Base-by-base conservation (phyloP, 1,140 invertebrate species). In the Bombus haemorrhoidalis region DNA sequence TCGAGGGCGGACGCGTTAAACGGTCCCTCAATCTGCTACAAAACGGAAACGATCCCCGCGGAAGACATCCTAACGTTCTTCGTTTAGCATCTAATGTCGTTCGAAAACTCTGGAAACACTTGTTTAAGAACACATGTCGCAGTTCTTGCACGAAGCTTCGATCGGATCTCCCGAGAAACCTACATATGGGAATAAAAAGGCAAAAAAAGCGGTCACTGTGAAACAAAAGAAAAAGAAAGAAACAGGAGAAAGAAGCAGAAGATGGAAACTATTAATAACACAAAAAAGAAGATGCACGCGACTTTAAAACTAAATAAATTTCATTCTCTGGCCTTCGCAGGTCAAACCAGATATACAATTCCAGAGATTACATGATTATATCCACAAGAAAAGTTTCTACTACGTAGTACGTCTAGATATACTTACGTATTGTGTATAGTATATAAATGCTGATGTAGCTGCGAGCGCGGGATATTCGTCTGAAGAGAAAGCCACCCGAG, bases 371-470 rank as follows among this genome's bases (percentile, higher is more conserved):
- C 81, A 66, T 72, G 87, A 90, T 87, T 87, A 90, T 90, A 91
- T 86, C 87, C 88, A 82, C 82, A 80, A 69, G 53, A 86, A 76
- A 91, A 91, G 88, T 91, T 91, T 91, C 90, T 91, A 91, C 90
- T 90, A 84, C 81, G 87, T 91, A 91, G 90, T 88, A 91, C 90
- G 88, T 89, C 85, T 91, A 91, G 90, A 89, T 91, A 90, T 91
- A 89, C 86, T 82, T 90, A 88, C 83, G 79, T 89, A 91, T 91
- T 89, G 90, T 91, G 90, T 91, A 91, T 91, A 91, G 90, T 87
- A 86, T 91, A 83, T 91, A 90, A 89, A 90, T 66, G 86, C 83
- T 89, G 90, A 89, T 91, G 85, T 91, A 91, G 89, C 82, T 86
- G 88, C 89, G 90, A 91, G 89, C 85, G 87, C 87, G 88, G 84